Percentiles rank a stretch among this genome's conserved stretches.
phyloP scores from a whole-genome alignment of 2,113 vertebrate species.

The Choloepus hoffmanni region DNA sequence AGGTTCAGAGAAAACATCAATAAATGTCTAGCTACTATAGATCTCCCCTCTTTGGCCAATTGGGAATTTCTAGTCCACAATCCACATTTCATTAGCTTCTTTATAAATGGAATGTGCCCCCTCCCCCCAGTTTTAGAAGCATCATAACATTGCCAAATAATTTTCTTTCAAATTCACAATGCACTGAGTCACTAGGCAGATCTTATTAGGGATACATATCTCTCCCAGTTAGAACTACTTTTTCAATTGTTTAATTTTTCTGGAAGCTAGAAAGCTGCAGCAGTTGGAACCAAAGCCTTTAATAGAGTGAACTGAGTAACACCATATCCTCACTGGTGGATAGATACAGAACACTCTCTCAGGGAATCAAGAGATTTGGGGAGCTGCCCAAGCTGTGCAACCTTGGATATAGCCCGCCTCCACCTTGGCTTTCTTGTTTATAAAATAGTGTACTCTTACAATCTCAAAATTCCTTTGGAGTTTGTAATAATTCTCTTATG shows the following conservation, averaged over 20 bases:
- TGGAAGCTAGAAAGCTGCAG: background rate
- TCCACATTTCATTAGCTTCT: background rate
- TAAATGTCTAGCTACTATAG: background rate
- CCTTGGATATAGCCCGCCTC: background rate
- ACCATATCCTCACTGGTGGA: too few species aligned
- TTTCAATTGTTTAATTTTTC: background rate
- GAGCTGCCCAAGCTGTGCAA: background rate
- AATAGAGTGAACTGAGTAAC: background rate
- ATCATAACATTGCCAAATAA: background rate
- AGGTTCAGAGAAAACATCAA: background rate
- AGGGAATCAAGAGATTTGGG: background rate
- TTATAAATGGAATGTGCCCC: background rate
- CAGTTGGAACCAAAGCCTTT: background rate
- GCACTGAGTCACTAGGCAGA: background rate
- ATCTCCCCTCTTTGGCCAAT: background rate
- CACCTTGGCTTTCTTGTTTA: too few species aligned
- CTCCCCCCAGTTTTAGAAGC: background rate
- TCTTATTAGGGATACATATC: background rate
- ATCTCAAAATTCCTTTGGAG: background rate
- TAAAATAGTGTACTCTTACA: background rate
- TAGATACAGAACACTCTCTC: background rate
- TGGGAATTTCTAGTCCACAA: background rate
- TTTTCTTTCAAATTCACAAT: background rate
- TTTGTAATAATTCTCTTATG: background rate
- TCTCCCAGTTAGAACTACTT: background rate